Conservation (phyloP, 2,797 vertebrate genomes). For the Champsocephalus gunnari region DNA sequence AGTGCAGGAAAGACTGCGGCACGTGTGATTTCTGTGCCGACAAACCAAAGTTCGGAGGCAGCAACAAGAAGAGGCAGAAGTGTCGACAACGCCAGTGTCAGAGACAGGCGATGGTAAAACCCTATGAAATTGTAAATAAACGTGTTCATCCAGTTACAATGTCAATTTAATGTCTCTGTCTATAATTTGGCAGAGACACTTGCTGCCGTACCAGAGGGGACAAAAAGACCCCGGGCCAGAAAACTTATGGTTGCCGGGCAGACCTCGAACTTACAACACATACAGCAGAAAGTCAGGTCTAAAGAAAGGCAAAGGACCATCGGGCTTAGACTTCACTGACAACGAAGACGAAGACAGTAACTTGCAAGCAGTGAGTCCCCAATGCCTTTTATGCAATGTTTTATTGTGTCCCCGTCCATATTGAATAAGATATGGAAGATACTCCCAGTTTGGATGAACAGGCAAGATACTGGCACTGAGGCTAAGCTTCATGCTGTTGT, state of each 20-base stretch:
- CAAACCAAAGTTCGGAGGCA: conserved; percentile 94
- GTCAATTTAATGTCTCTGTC: conserved; percentile 31
- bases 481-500: too few species aligned
- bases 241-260: conserved; percentile 46
- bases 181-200: conserved; percentile 80
- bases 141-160: neutral
- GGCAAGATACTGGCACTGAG: too few species aligned
- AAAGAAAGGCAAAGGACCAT: conserved; percentile 52
- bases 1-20: conserved; percentile 89
- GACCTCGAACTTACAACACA: conserved; percentile 73
- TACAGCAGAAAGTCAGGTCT: conserved; percentile 72
- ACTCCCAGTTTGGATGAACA: too few species aligned
- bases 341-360: conserved; percentile 77
- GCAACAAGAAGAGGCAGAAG: conserved; percentile 93
- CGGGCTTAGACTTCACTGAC: conserved; percentile 70
- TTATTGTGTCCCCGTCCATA: too few species aligned
- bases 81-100: conserved; percentile 92
- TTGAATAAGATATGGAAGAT: too few species aligned
- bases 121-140: neutral
- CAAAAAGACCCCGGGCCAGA: conserved; percentile 64
- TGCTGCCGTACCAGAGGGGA: conserved; percentile 82
- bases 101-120: conserved; percentile 88
- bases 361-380: conserved; percentile 60
- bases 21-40: conserved; percentile 92
- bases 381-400: neutral